These are phyloP conservation scores for Brienomyrus longianalis DNA, from an alignment of 2,113 vertebrate genomes.

Conservation along the genomic window DNA sequence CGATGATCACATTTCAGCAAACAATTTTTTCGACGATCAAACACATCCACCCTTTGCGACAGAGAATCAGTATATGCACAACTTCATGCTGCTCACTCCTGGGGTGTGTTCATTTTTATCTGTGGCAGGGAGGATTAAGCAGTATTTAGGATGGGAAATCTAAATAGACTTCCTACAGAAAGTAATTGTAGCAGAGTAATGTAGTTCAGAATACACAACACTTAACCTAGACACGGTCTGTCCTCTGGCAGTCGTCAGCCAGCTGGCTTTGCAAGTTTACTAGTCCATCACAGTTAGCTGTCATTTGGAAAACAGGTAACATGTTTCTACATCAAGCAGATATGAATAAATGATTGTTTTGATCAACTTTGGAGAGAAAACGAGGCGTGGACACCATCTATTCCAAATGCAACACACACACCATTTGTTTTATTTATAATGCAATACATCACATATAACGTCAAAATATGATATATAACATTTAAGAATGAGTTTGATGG, in stretches of 20 bases:
- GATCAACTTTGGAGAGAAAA: background rate
- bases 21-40: background rate
- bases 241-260: background rate
- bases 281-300: background rate
- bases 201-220: background rate
- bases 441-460: background rate
- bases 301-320: background rate
- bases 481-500: background rate
- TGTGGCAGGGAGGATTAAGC: background rate
- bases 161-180: background rate
- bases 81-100: background rate
- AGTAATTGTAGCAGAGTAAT: background rate
- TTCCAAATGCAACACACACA: background rate
- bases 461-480: background rate
- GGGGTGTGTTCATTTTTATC: background rate
- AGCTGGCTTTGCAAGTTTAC: background rate
- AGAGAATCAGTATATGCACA: background rate
- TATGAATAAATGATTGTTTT: background rate
- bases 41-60: background rate
- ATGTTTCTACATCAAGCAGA: background rate
- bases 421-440: background rate
- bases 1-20: background rate
- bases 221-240: background rate
- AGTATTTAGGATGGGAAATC: background rate
- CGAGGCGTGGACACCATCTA: background rate